Evolutionary conservation across 2,888 invertebrate species (phyloP).

Genomic region (Doris montereyensis): DNA sequence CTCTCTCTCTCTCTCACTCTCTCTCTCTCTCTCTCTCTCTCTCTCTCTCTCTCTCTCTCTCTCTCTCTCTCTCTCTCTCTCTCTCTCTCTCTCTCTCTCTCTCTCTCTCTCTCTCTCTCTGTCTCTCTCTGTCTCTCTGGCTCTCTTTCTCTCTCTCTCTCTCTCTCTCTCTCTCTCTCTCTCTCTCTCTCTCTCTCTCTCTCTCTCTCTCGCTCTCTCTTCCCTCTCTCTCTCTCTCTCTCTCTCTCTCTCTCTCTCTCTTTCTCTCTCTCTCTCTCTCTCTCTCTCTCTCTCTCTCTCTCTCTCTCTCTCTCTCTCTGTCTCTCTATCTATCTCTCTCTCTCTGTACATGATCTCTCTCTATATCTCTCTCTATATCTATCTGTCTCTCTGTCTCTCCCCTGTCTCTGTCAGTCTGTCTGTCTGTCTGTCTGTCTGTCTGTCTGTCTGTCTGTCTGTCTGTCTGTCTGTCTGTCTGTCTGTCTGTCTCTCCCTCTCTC

Average conservation of each 20-base stretch:
- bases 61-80: background rate
- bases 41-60: background rate
- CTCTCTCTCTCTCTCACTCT: too few relatives aligned
- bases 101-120: background rate
- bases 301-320: background rate
- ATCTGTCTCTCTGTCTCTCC: too few relatives aligned
- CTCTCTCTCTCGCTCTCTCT: background rate
- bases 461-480: background rate
- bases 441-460: background rate
- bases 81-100: background rate
- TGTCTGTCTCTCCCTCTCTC: too few relatives aligned
- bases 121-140: background rate
- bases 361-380: too few relatives aligned
- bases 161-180: background rate
- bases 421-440: background rate
- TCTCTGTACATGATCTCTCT: too few relatives aligned
- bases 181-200: background rate
- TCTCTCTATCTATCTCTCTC: too few relatives aligned
- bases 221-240: background rate
- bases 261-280: too few relatives aligned
- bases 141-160: background rate
- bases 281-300: constrained; percentile 1
- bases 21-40: background rate
- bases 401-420: background rate
- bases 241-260: background rate